A percentile compares a stretch with the other conserved stretches of the same genome.
Conservation (phyloP, 2,888 invertebrate species). For the Microlaimidae sp. region DNA sequence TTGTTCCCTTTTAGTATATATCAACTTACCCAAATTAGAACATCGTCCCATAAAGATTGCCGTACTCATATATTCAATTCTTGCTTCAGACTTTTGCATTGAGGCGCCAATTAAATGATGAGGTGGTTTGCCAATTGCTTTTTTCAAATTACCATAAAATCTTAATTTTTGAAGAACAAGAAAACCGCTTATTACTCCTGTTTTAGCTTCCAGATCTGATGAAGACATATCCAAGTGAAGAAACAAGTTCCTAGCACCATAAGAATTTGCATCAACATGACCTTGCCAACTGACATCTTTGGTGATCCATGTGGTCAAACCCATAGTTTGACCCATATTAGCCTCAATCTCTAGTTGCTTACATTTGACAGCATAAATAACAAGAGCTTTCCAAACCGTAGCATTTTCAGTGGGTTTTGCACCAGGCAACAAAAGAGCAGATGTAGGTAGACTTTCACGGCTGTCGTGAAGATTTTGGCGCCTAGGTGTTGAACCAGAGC, state of each 20-base stretch:
- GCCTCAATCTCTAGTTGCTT: slow-evolving; percentile 87
- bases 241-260: slow-evolving; percentile 74
- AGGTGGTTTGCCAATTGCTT: background rate
- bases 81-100: slow-evolving; percentile 56
- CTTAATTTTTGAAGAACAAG: slow-evolving; percentile 74
- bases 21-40: too few relatives aligned
- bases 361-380: slow-evolving; percentile 85
- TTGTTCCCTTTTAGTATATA: too few relatives aligned
- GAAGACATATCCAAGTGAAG: slow-evolving; percentile 69
- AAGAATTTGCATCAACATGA: background rate
- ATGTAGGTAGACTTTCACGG: too few relatives aligned
- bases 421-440: background rate
- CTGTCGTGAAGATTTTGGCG: too few relatives aligned
- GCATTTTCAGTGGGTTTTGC: background rate
- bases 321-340: slow-evolving; percentile 99
- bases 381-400: slow-evolving; percentile 68
- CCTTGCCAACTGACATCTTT: slow-evolving; percentile 12
- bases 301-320: slow-evolving; percentile 59
- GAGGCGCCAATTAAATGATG: background rate
- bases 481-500: background rate
- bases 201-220: slow-evolving; percentile 81
- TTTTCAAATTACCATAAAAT: slow-evolving; percentile 21
- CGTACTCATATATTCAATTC: slow-evolving; percentile 97
- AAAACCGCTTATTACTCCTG: slow-evolving; percentile 89
- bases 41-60: slow-evolving; percentile 76